phyloP scores from a whole-genome alignment of 2,797 vertebrate species.

The Odontamblyopus rebecca region DNA sequence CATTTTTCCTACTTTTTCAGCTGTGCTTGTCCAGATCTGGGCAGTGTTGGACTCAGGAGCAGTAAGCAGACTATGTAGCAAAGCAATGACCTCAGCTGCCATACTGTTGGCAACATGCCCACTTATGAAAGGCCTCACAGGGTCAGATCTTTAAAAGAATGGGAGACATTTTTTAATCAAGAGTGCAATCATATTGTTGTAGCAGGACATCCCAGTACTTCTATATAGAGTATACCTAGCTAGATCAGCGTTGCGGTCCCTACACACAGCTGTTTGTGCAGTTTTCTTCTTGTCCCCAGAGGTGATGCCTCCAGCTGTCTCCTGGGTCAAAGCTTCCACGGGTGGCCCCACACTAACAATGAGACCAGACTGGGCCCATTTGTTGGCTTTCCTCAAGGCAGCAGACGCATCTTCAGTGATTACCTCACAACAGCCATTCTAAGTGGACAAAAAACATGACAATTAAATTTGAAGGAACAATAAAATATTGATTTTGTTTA shows the following conservation, averaged over 20 bases:
- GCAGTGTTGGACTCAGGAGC: conserved; percentile 96
- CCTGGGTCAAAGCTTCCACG: conserved; percentile 83
- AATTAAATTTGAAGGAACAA: conserved; percentile 1
- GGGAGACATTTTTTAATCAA: neutral
- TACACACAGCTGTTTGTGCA: conserved; percentile 91
- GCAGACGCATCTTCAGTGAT: conserved; percentile 94
- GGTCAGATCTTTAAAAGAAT: conserved; percentile 84
- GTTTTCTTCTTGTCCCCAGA: conserved; percentile 98
- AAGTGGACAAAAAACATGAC: conserved; percentile 17
- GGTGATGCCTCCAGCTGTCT: conserved; percentile 85
- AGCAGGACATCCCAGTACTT: neutral
- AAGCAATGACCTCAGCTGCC: conserved; percentile 96
- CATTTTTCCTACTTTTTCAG: conserved; percentile 84
- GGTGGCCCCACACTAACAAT: conserved; percentile 96
- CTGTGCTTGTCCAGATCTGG: conserved; percentile 98
- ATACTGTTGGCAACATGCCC: conserved; percentile 99
- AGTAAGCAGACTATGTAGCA: conserved; percentile 94
- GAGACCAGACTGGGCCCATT: conserved; percentile 97
- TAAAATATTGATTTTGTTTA: neutral
- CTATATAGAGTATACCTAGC: conserved; percentile 78
- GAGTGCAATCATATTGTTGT: neutral
- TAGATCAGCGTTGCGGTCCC: conserved; percentile 94
- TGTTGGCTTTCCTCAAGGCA: conserved; percentile 94
- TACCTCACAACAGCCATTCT: conserved; percentile 96
- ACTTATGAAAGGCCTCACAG: conserved; percentile 95